These are phyloP conservation scores for Tachina grossa DNA, from an alignment of 2,888 invertebrate genomes.

Conservation along the genomic window DNA sequence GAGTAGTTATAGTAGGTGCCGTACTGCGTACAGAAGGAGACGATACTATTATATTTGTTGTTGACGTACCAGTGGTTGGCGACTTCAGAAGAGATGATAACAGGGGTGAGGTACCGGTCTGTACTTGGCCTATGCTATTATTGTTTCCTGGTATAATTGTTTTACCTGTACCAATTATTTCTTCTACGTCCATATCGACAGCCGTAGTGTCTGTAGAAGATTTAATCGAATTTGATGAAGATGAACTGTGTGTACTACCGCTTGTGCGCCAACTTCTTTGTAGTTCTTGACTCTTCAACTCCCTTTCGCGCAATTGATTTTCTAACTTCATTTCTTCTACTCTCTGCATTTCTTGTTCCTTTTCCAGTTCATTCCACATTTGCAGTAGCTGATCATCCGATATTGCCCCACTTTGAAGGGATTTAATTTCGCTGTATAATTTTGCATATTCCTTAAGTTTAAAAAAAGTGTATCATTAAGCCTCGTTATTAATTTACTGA, in stretches of 20 bases:
- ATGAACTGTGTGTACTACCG: constrained; percentile 64
- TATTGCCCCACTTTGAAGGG: constrained; percentile 84
- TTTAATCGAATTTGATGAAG: constrained; percentile 41
- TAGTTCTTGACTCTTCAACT: constrained; percentile 86
- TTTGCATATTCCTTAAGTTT: constrained; percentile 85
- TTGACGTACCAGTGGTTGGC: constrained; percentile 73
- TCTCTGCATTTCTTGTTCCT: constrained; percentile 88
- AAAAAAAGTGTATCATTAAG: too few relatives aligned
- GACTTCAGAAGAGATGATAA: constrained; percentile 92
- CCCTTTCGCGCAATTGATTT: constrained; percentile 83
- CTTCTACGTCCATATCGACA: constrained; percentile 80
- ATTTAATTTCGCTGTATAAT: constrained; percentile 85
- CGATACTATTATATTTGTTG: constrained; percentile 51
- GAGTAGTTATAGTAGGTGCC: constrained; percentile 82
- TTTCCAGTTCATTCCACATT: constrained; percentile 89
- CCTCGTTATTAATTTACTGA: too few relatives aligned
- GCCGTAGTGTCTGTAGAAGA: constrained; percentile 76
- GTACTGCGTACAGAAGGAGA: constrained; percentile 75
- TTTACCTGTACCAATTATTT: constrained; percentile 73
- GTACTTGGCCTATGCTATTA: constrained; percentile 48
- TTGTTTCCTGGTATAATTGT: constrained; percentile 30
- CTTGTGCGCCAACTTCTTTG: constrained; percentile 85
- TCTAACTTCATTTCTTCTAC: constrained; percentile 84
- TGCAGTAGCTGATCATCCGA: constrained; percentile 89
- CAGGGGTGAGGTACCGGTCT: constrained; percentile 86